Evolutionary conservation across 2,113 vertebrate genomes (phyloP), one percentile per base, ranked within the genome.

Genomic region (Clarias magur): DNA sequence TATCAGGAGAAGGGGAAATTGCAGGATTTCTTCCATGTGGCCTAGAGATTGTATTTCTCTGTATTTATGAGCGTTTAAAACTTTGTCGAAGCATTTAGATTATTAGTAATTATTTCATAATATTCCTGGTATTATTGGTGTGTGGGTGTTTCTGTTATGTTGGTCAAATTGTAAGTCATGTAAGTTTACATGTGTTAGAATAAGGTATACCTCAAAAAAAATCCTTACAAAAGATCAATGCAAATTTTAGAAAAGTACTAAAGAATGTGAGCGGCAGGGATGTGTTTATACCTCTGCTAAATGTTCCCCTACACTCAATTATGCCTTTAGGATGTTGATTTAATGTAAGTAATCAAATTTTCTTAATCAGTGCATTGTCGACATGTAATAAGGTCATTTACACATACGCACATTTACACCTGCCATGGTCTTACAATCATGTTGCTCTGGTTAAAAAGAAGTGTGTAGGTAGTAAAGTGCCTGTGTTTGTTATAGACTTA

Each of bases 381-480:
- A 80, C 76, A 34, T 57, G 76, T 21, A 34, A 34, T 60, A 59
- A 48, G 56, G 56, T 80, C 27, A 23, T 60, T 80, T 80, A 38
- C 79, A 38, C 17, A 38, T 38, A 12, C 10, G 19, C 30, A 38
- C 34, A 38, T 38, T 38, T 38, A 38, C 9, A 17, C 23, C 25
- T 27, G 75, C 42, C 42, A 57, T 12, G 54, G n/a, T 56, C 54
- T 57, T 80, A 11, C 76, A 59, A 30, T 80, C 53, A 19, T 42
- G 13, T 60, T 80, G 27, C 23, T 80, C 79, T 38, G 57, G 56
- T 60, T 60, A 38, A 60, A 80, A 62, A 80, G 56, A 60, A 60
- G 30, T 80, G 79, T 80, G 79, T 80, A 80, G 79, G 79, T 80
- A 80, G 79, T 38, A 62, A 80, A 80, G 79, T 80, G 79, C 79